Base-by-base conservation (phyloP, 37 sponge, comb jelly and placozoan species). In the Theonella swinhoei region DNA sequence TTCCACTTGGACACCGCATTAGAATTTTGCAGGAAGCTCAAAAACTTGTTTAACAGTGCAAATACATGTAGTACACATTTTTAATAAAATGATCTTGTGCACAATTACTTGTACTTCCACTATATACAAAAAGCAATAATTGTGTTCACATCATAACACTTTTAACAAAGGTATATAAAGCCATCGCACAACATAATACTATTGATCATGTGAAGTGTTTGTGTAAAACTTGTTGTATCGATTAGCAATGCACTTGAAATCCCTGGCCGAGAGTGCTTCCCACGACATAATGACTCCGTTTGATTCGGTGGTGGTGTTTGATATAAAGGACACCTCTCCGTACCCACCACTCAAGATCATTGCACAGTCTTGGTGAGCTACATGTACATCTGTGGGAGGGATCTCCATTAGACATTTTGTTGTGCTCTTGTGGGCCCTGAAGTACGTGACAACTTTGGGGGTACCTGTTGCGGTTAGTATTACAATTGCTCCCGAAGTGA, bases 301-400 rank as follows among this genome's bases (percentile, higher is more conserved):
- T 25, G 58, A 20, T 20, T 76, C 71, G 1, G 68, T 42, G 19
- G 29, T 75, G 54, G 8, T 19, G 62, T 31, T 41, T 0, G 64
- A 24, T 0, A 76, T 28, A 14, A 69, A 75, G 0, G 84, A 80
- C 11, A 82, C 39, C 25, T 89, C 88, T 11, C 90, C 94, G 72
- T 76, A 89, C 26, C 94, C 94, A 64, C 90, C 85, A 20, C 87
- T 93, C 0, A 93, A 38, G 30, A 93, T 75, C 69, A 91, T 43
- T 0, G 74, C 54, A 59, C 65, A 66, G 19, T 79, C 74, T 39
- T 79, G 69, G 24, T 32, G 60, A 43, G 7, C 32, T 0, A 39
- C 23, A 0, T 34, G 0, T 0, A 42, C 74, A 14, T 76, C 77
- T 23, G 36, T 42, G 0, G 42, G 38, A 2, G 90, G 94, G n/a